Evolutionary conservation across 37 sponge, comb jelly and placozoan species (phyloP).

Genomic region (Cliona cf. orientalis): DNA sequence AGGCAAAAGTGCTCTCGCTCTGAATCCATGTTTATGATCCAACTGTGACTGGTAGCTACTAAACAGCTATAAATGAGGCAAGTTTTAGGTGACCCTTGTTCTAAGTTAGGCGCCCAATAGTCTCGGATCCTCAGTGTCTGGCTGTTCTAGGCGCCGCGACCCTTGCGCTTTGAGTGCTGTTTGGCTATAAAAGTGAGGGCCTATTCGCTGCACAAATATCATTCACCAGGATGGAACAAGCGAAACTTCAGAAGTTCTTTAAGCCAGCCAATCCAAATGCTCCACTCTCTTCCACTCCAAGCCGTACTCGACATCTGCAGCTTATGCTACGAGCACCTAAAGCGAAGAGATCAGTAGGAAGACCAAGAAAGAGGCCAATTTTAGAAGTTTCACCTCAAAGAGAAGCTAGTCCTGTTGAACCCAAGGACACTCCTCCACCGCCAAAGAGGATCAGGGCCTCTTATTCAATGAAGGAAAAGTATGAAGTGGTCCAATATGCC

Average conservation of each 20-base stretch:
- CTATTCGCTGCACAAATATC: too few species aligned
- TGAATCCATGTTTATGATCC: too few species aligned
- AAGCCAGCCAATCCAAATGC: not conserved
- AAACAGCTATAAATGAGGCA: too few species aligned
- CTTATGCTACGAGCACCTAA: not conserved
- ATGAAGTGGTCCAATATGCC: conserved; percentile 22
- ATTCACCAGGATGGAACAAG: not conserved
- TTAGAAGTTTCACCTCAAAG: not conserved
- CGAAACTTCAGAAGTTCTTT: not conserved
- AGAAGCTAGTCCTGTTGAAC: not conserved
- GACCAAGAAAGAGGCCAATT: not conserved
- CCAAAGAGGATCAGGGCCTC: not conserved
- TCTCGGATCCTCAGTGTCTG: too few species aligned
- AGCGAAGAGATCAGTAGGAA: not conserved
- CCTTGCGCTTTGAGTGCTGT: too few species aligned
- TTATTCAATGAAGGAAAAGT: conserved; percentile 2
- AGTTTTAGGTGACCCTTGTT: too few species aligned
- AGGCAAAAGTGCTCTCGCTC: too few species aligned
- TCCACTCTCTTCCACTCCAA: not conserved
- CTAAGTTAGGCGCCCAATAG: too few species aligned
- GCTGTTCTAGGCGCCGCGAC: too few species aligned
- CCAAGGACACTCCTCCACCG: not conserved
- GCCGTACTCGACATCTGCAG: not conserved
- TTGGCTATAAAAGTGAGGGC: too few species aligned
- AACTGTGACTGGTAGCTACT: too few species aligned